These are phyloP conservation scores for Anguilla anguilla DNA, from an alignment of 2,797 vertebrate species.

Conservation along the genomic window DNA sequence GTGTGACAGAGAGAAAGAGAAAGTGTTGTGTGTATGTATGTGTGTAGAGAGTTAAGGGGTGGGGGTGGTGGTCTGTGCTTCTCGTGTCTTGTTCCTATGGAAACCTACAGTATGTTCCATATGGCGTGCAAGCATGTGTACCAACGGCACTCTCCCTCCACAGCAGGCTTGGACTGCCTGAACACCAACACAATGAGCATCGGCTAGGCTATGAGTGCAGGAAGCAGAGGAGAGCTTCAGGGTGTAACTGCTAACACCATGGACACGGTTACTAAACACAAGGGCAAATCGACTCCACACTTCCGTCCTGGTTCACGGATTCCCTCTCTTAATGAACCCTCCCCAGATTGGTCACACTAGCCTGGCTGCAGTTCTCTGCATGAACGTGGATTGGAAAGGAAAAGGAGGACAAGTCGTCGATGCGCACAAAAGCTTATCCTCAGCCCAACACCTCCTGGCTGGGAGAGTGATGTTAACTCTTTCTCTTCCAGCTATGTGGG, in stretches of 20 bases:
- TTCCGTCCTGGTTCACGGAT: neutral
- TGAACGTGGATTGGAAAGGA: neutral
- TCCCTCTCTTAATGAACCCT: neutral
- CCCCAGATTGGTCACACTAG: neutral
- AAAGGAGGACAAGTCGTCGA: neutral
- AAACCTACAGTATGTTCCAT: conserved; percentile 13
- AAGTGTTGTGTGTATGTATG: neutral
- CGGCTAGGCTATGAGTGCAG: neutral
- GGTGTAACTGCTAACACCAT: neutral
- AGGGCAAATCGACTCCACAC: neutral
- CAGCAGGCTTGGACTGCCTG: neutral
- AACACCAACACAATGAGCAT: neutral
- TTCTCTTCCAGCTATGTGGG: neutral
- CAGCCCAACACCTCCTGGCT: neutral
- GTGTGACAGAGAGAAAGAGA: neutral
- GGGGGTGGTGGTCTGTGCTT: neutral
- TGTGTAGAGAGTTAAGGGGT: neutral
- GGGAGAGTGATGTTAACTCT: neutral
- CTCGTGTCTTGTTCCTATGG: conserved; percentile 25
- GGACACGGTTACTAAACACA: neutral
- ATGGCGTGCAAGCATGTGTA: neutral
- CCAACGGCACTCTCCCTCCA: neutral
- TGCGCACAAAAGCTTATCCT: neutral
- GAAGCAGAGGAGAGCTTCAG: neutral
- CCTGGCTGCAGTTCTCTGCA: neutral